These are phyloP conservation scores for Lordiphosa mommai DNA, from an alignment of 1,140 invertebrate genomes.

Conservation along the genomic window DNA sequence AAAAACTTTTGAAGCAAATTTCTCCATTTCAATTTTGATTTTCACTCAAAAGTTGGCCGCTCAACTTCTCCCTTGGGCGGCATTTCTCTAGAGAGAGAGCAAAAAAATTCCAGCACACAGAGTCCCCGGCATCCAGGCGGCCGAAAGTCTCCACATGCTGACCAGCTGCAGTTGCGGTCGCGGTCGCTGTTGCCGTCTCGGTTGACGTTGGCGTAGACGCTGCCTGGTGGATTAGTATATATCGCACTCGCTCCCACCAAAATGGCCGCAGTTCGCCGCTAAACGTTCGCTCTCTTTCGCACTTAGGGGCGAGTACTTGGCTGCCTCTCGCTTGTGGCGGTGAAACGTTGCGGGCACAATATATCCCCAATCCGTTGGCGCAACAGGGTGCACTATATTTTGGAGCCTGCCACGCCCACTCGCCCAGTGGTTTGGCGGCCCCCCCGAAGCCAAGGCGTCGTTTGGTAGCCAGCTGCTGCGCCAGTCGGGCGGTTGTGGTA, in stretches of 20 bases:
- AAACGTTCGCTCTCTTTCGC: slow-evolving; percentile 25
- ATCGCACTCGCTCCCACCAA: slow-evolving; percentile 62
- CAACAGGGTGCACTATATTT: slow-evolving; percentile 67
- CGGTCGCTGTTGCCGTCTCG: neutral
- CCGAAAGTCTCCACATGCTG: slow-evolving; percentile 63
- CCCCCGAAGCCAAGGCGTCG: slow-evolving; percentile 3
- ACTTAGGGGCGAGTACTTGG: neutral
- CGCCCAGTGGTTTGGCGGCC: slow-evolving; percentile 2
- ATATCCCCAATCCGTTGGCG: slow-evolving; percentile 23
- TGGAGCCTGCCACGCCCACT: slow-evolving; percentile 42
- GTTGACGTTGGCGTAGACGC: slow-evolving; percentile 11
- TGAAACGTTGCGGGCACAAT: slow-evolving; percentile 9
- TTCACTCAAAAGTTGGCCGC: slow-evolving; percentile 51
- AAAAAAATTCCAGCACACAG: slow-evolving; percentile 54
- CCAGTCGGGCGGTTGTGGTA: slow-evolving; percentile 55
- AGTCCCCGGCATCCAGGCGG: slow-evolving; percentile 4
- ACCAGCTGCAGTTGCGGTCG: slow-evolving; percentile 36
- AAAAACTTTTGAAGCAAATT: neutral
- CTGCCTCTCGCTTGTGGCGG: slow-evolving; percentile 10
- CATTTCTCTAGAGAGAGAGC: slow-evolving; percentile 38
- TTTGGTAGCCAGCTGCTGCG: slow-evolving; percentile 14
- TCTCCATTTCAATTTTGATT: no score
- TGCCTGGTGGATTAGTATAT: slow-evolving; percentile 15
- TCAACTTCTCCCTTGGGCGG: slow-evolving; percentile 36
- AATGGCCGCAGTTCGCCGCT: slow-evolving; percentile 51